Evolutionary conservation across 2,797 vertebrate species (phyloP), one percentile per base, ranked within the genome.

Genomic region (Pantherophis alleghaniensis): DNA sequence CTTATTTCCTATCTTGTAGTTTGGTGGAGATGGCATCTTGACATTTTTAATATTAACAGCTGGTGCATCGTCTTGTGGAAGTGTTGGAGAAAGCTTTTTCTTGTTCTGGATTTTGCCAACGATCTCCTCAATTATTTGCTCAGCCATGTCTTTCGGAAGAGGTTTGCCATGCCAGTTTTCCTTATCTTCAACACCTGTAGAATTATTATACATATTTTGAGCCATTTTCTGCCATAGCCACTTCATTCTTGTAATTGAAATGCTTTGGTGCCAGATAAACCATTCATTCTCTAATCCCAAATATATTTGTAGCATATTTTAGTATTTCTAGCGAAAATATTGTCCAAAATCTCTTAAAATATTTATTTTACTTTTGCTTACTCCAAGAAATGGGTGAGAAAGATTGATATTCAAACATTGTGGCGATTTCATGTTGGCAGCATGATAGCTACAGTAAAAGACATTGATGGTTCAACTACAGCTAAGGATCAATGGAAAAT

Each of bases 1-100:
- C 98, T 99, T 99, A 96, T 99, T 99, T 95, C 99, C 99, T 42
- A 98, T 91, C 97, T 99, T 99, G 96, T 99, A 99, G 97, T 95
- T 98, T 92, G 99, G 99, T 6, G 98, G 98, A 1, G 98, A 99
- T 22, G 98, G 98, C 99, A 99, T 99, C 96, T 98, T 98, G 96
- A 99, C 98, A 96, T 99, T 98, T 96, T 98, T 98, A 95, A 99
- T 98, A 96, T 98, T 98, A 95, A 99, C 97, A 0, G 97, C 94
- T 6, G 99, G 99, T 22, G 98, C 98, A 66, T 99, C 98, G 95
- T 99, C 99, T 79, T 98, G 96, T 0, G 99, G 99, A 24, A 98
- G 96, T 0, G 98, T 96, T 0, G 98, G 98, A 95, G 98, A 98
- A 96, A 99, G 97, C 93, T 98, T 99, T 97, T 99, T 99, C 97